Conservation (phyloP, 2,888 invertebrate genomes). For the Nomada lathburiana region DNA sequence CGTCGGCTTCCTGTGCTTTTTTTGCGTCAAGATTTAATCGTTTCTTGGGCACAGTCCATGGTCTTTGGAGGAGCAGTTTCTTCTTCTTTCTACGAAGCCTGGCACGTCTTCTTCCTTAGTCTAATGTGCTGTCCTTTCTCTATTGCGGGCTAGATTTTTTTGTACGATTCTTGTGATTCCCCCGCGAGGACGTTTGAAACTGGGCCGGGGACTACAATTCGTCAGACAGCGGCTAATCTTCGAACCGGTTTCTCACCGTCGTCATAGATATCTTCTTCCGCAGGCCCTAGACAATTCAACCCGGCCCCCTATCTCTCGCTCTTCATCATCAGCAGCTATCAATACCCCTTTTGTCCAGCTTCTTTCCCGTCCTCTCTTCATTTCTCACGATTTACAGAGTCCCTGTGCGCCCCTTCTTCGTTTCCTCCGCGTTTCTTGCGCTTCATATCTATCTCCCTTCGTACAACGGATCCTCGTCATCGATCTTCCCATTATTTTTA, state of each 20-base stretch:
- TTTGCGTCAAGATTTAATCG: too few relatives aligned
- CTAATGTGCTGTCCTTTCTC: too few relatives aligned
- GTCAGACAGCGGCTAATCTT: not conserved
- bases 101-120: too few relatives aligned
- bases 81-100: too few relatives aligned
- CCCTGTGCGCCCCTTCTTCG: not conserved
- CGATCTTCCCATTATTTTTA: constrained; percentile 56
- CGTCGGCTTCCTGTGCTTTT: too few relatives aligned
- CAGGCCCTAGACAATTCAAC: not conserved
- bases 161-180: too few relatives aligned
- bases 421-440: not conserved
- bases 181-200: too few relatives aligned
- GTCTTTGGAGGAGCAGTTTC: too few relatives aligned
- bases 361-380: not conserved
- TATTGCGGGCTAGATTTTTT: too few relatives aligned
- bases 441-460: constrained; percentile 19
- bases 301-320: not conserved
- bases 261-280: not conserved
- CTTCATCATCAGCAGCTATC: constrained; percentile 19
- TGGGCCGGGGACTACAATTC: too few relatives aligned
- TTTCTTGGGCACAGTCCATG: too few relatives aligned
- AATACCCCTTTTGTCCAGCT: constrained; percentile 18
- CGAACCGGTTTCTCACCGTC: not conserved
- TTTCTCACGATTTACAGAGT: constrained; percentile 25
- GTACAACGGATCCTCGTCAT: constrained; percentile 27